Percentiles rank a stretch among this genome's conserved stretches.
Evolutionary conservation across 2,797 vertebrate species (phyloP).

Genomic region (Chloroceryle inda): DNA sequence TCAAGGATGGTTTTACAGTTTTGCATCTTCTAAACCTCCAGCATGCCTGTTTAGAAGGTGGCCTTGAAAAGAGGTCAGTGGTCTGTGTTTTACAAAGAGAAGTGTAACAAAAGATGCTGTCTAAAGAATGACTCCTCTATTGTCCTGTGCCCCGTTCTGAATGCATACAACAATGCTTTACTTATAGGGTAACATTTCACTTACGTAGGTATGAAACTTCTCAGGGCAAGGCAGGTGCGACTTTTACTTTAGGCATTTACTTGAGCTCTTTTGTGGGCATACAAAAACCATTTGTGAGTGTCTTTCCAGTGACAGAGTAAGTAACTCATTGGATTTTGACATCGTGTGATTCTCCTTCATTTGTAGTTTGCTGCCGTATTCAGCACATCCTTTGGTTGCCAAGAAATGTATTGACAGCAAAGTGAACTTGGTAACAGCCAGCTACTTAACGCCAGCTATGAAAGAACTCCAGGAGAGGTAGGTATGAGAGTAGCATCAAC

Average conservation of each 20-base stretch:
- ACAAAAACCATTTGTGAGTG: neutral
- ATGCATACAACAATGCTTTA: neutral
- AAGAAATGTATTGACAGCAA: constrained; percentile 91
- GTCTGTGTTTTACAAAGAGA: neutral
- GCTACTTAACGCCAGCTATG: constrained; percentile 92
- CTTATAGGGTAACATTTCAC: neutral
- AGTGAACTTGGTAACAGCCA: constrained; percentile 95
- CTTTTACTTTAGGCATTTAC: neutral
- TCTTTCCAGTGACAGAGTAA: neutral
- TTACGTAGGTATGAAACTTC: neutral
- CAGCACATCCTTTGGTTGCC: constrained; percentile 89
- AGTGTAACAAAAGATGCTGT: neutral
- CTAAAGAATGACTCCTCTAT: neutral
- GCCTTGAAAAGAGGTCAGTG: neutral
- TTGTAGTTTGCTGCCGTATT: constrained; percentile 89
- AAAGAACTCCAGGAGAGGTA: constrained; percentile 87
- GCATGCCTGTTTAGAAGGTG: neutral
- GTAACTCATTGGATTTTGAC: constrained; percentile 9
- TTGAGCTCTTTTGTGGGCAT: neutral
- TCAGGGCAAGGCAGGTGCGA: neutral
- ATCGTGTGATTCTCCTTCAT: neutral
- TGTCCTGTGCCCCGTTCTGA: neutral
- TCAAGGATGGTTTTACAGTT: neutral
- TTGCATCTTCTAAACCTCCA: neutral
- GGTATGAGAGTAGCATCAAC: neutral